phyloP scores from a whole-genome alignment of 1,140 invertebrate species.

The Drosophila orosa region DNA sequence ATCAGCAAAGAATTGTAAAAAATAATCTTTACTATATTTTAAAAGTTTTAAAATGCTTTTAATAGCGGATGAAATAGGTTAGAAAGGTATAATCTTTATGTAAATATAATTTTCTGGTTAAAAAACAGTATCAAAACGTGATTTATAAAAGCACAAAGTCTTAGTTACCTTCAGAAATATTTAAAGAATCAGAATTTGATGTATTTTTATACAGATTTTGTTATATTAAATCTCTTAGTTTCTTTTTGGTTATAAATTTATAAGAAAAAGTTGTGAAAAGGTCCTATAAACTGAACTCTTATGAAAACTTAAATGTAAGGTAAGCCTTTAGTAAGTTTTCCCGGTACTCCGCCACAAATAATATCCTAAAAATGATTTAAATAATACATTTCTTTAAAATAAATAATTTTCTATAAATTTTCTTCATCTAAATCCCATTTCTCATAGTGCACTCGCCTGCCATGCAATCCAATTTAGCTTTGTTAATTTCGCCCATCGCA shows the following conservation, averaged over 20 bases:
- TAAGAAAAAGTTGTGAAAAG: background rate
- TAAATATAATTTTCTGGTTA: background rate
- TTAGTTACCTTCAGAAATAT: too few relatives aligned
- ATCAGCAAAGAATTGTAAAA: background rate
- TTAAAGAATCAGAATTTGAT: too few relatives aligned
- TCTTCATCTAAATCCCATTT: background rate
- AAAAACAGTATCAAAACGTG: background rate
- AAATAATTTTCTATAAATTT: too few relatives aligned
- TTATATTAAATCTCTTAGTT: background rate
- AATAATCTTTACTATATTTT: background rate
- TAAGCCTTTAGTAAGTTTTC: background rate
- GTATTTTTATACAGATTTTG: background rate
- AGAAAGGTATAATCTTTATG: background rate
- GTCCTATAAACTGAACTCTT: background rate
- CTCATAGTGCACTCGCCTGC: background rate
- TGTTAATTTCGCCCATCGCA: constrained; percentile 26
- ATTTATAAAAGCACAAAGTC: background rate
- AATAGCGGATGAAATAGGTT: background rate
- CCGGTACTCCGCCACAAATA: background rate
- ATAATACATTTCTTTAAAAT: background rate
- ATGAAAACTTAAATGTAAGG: background rate
- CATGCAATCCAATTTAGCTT: constrained; percentile 29
- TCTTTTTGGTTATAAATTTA: background rate
- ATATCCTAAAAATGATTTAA: background rate
- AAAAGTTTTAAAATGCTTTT: background rate